phyloP scores from a whole-genome alignment of 2,797 vertebrate genomes.

The Enteromius argenteus region DNA sequence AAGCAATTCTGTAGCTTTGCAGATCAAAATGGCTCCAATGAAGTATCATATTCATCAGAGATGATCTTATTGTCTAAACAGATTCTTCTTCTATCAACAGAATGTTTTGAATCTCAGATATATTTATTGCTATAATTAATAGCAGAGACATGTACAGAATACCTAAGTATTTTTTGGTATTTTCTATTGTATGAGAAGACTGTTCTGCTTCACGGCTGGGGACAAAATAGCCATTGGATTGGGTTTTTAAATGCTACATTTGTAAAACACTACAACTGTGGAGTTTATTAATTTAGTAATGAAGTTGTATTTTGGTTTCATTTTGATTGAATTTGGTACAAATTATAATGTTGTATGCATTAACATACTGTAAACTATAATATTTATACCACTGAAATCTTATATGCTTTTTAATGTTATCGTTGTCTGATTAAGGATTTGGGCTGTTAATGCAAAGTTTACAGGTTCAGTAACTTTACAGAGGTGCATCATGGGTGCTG shows the following conservation, averaged over 20 bases:
- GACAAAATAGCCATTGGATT: neutral
- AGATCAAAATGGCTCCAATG: neutral
- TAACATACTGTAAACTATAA: neutral
- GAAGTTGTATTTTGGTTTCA: neutral
- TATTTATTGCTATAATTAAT: neutral
- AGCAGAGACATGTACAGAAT: neutral
- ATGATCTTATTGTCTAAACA: neutral
- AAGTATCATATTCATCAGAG: neutral
- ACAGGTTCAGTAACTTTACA: neutral
- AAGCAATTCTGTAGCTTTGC: neutral
- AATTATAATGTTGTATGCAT: neutral
- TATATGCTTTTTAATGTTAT: neutral
- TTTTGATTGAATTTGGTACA: neutral
- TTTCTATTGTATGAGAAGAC: neutral
- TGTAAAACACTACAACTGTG: neutral
- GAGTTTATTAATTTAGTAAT: neutral
- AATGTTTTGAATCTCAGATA: conserved; percentile 1
- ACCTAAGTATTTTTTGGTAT: too few species aligned
- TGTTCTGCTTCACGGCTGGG: neutral
- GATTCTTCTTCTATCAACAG: neutral
- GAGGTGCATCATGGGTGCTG: neutral
- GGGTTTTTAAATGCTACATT: neutral
- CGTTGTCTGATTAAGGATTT: neutral
- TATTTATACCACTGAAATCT: neutral
- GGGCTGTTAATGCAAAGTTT: neutral